Evolutionary conservation across 2,888 invertebrate species (phyloP), one percentile per base, ranked within the genome.

Genomic region (Hyppa rectilinea): DNA sequence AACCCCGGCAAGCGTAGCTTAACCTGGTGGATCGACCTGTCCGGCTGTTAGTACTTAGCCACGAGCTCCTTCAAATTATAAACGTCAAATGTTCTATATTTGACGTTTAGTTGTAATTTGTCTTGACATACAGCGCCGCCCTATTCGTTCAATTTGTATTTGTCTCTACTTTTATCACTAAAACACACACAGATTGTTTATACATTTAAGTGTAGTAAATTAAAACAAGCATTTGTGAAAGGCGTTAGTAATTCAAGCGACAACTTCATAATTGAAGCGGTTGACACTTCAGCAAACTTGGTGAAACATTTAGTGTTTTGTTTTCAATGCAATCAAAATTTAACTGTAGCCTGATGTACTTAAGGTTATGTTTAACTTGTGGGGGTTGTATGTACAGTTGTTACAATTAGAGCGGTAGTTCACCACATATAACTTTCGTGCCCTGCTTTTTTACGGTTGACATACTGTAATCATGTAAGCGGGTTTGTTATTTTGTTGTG

Each of bases 191-290:
- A 69, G 49, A 75, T 78, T 79, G 75, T 83, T 78, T 75, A 76
- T 74, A 66, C 40, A 71, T 78, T 52, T 55, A 76, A 66, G 31
- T 52, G 36, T 71, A 70, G 68, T 77, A 80, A 73, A 80, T 78
- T 83, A 59, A 81, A 84, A 80, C 80, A 80, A 79, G 65, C 81
- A 70, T 72, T 58, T 62, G 56, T 70, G 72, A 64, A 77, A 77
- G 77, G 74, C 71, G 63, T 78, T 63, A 61, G 77, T 72, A 70
- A 75, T 71, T 71, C 78, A 77, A 72, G 56, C 61, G 56, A 68
- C 67, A 80, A 84, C 84, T 84, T 86, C 85, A 84, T 87, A 83
- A 87, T 87, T 87, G 84, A 80, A 81, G 60, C 83, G 80, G 83
- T 85, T 85, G 84, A 82, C 80, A 74, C 67, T 64, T 56, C 47